Percentiles rank a stretch among this genome's conserved stretches.
phyloP scores from a whole-genome alignment of 2,797 vertebrate species.

The Linurgus olivaceus region DNA sequence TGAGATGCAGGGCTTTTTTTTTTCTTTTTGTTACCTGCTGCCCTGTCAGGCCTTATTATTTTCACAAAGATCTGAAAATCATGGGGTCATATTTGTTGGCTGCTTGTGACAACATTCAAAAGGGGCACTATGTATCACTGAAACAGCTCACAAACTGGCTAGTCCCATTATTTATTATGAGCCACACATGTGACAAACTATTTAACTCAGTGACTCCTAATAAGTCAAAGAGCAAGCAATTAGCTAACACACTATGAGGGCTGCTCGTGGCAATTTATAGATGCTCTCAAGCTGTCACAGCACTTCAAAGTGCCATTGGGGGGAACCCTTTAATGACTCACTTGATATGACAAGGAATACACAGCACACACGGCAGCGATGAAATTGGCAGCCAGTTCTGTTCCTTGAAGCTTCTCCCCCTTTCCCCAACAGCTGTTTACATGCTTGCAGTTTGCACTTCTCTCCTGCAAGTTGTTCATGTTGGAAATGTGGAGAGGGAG shows the following conservation, averaged over 20 bases:
- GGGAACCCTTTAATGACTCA: constrained; percentile 84
- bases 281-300: constrained; percentile 83
- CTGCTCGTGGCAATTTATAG: constrained; percentile 91
- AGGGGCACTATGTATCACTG: constrained; percentile 78
- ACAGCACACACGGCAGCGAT: constrained; percentile 84
- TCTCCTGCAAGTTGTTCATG: background rate
- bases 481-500: background rate
- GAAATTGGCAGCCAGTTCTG: constrained; percentile 80
- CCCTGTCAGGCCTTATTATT: constrained; percentile 36
- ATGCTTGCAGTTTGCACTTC: constrained; percentile 50
- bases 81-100: constrained; percentile 64
- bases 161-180: constrained; percentile 89
- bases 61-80: constrained; percentile 57
- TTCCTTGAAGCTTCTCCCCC: constrained; percentile 42
- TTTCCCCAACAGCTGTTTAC: constrained; percentile 71
- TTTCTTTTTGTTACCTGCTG: background rate
- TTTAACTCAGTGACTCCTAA: constrained; percentile 91
- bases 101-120: constrained; percentile 79
- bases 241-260: constrained; percentile 90
- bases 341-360: constrained; percentile 88
- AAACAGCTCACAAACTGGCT: constrained; percentile 76
- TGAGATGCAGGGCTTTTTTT: accelerated
- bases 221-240: constrained; percentile 98
- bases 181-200: constrained; percentile 94
- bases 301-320: constrained; percentile 88